These are phyloP conservation scores for Dasypogon diadema DNA, from an alignment of 2,888 invertebrate genomes.

Conservation along the genomic window DNA sequence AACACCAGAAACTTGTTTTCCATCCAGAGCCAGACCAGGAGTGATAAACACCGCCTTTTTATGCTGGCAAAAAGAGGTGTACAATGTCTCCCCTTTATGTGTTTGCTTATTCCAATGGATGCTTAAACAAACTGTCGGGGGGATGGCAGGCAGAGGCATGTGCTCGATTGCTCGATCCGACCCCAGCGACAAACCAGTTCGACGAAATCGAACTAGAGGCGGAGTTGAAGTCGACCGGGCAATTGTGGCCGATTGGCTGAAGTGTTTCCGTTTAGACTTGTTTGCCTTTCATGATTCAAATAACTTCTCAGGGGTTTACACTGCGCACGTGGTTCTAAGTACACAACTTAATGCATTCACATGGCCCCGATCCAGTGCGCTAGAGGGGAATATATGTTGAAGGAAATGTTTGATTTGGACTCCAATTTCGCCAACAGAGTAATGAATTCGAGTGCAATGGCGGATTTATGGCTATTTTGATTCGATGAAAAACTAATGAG, in stretches of 20 bases:
- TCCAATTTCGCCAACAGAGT: background rate
- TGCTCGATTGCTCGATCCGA: background rate
- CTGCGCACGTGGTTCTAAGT: conserved; percentile 29
- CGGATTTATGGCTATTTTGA: background rate
- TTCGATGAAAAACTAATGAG: background rate
- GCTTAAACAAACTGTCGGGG: conserved; percentile 36
- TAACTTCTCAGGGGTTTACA: background rate
- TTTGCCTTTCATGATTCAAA: conserved; percentile 6
- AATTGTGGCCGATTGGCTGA: conserved; percentile 13
- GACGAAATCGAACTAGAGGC: background rate
- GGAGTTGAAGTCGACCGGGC: background rate
- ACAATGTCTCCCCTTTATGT: background rate
- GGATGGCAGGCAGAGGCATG: background rate
- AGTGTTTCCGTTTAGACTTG: background rate
- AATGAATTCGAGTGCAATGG: background rate
- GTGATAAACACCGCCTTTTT: conserved; percentile 18
- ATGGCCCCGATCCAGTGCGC: background rate
- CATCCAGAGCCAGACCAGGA: background rate
- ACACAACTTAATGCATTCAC: conserved; percentile 1
- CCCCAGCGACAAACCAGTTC: background rate
- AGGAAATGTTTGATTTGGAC: background rate
- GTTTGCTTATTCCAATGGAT: conserved; percentile 35
- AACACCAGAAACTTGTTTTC: background rate
- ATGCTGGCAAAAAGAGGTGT: background rate
- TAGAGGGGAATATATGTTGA: background rate